Conservation (phyloP, 2,113 vertebrate genomes). For the Haemorhous mexicanus region DNA sequence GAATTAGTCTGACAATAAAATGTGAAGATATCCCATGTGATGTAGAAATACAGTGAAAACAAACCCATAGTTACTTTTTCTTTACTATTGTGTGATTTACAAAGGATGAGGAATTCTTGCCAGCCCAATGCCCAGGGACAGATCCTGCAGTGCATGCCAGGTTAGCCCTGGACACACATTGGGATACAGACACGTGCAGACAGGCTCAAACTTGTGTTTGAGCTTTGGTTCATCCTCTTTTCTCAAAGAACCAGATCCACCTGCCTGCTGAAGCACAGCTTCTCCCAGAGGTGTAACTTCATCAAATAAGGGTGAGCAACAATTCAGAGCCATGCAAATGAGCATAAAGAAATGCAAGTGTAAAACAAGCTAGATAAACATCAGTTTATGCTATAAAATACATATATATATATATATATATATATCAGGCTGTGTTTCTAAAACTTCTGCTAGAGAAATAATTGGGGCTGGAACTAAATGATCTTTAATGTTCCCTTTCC, state of each 20-base stretch:
- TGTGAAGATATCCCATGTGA: fast-evolving
- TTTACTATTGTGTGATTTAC: not conserved
- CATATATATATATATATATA: too few relatives aligned
- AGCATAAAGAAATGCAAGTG: not conserved
- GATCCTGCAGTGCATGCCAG: not conserved
- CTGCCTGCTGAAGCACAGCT: not conserved
- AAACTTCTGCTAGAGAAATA: not conserved
- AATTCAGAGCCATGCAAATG: not conserved
- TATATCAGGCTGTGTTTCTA: not conserved
- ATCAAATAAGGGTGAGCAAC: not conserved
- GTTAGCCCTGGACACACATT: not conserved
- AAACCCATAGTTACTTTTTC: not conserved
- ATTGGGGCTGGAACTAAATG: not conserved
- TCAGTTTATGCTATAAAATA: too few relatives aligned
- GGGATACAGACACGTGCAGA: not conserved
- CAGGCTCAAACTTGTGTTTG: not conserved
- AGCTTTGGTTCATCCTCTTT: not conserved
- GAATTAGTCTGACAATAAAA: not conserved
- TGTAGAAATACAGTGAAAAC: not conserved
- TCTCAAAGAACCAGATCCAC: not conserved
- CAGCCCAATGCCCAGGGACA: not conserved
- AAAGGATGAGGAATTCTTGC: not conserved
- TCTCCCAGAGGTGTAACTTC: not conserved
- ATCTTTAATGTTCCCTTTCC: not conserved
- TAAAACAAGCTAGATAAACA: not conserved